Conservation (phyloP, 1,140 invertebrate species). For the Hyles vespertilio region DNA sequence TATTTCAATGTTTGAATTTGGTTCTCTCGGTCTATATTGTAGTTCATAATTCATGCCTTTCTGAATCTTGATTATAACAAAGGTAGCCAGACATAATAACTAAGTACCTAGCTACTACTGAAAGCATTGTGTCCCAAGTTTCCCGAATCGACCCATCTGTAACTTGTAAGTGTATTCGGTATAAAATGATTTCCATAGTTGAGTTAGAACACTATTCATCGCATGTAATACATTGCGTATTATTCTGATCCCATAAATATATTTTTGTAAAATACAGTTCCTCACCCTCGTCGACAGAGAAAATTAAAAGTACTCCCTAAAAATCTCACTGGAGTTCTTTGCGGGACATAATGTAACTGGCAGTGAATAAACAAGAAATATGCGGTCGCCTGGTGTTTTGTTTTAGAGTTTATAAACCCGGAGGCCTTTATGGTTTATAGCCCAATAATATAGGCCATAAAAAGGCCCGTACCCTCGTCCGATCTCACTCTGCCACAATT, state of each 20-base stretch:
- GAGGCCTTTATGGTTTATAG: conserved; percentile 58
- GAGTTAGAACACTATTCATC: no score
- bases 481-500: conserved; percentile 47
- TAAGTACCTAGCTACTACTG: no score
- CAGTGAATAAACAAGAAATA: conserved; percentile 49
- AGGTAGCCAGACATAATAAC: not conserved
- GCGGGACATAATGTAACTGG: conserved; percentile 28
- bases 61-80: conserved; percentile 8
- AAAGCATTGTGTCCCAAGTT: no score
- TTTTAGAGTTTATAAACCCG: conserved; percentile 59
- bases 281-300: conserved; percentile 10
- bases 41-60: conserved; percentile 3
- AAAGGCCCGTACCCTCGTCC: conserved; percentile 42
- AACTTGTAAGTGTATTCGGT: no score
- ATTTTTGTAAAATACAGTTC: not conserved
- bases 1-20: conserved; percentile 3
- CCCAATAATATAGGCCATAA: conserved; percentile 62
- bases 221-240: no score
- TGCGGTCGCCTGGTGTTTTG: conserved; percentile 54
- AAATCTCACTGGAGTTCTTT: conserved; percentile 49
- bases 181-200: no score
- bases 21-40: not conserved
- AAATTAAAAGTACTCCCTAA: conserved; percentile 40
- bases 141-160: no score
- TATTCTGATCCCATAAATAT: not conserved